Percentiles rank a stretch among this genome's conserved stretches.
Evolutionary conservation across 2,797 vertebrate genomes (phyloP).

Genomic region (Lithobates sylvaticus): DNA sequence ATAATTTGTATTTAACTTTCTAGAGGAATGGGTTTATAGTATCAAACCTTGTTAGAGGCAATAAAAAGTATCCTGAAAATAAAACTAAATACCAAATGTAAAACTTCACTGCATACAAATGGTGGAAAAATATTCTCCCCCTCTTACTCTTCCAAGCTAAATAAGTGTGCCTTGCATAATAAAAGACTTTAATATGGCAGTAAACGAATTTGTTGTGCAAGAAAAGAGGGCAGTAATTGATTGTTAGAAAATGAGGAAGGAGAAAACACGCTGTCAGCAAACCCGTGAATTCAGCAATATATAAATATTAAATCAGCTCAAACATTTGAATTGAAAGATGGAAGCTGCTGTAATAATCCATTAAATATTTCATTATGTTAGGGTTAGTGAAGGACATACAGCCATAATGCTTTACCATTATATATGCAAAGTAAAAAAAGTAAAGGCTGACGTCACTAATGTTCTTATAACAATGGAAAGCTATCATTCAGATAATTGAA

Average conservation of each 20-base stretch:
- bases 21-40: neutral
- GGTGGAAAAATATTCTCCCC: neutral
- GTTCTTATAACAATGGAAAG: neutral
- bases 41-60: constrained; percentile 16
- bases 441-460: neutral
- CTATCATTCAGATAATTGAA: too few species aligned
- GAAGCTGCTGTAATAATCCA: constrained; percentile 23
- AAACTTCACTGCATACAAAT: constrained; percentile 32
- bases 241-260: constrained; percentile 32
- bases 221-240: constrained; percentile 31
- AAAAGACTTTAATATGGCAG: constrained; percentile 32
- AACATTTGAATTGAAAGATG: constrained; percentile 36
- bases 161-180: constrained; percentile 39
- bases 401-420: constrained; percentile 5
- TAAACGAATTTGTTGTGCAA: constrained; percentile 24
- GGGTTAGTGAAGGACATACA: constrained; percentile 17
- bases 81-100: neutral
- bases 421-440: neutral
- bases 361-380: constrained; percentile 41
- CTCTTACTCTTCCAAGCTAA: neutral
- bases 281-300: constrained; percentile 37
- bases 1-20: neutral
- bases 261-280: constrained; percentile 38
- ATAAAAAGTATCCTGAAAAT: constrained; percentile 10
- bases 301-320: constrained; percentile 51